phyloP scores from a whole-genome alignment of 2,888 invertebrate species.

The Campoletis raptor region DNA sequence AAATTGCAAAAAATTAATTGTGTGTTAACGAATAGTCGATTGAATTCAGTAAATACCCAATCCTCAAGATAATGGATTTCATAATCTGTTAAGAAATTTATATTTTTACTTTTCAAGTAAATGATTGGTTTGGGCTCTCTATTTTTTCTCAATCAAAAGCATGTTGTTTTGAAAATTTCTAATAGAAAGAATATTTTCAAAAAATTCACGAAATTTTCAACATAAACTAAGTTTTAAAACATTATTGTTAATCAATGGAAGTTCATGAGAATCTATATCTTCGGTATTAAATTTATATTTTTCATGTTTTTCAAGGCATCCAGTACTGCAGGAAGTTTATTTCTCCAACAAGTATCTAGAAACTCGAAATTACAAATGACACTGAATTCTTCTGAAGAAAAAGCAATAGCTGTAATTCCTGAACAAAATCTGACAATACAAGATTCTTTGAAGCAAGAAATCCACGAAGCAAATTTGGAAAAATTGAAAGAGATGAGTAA shows the following conservation, averaged over 20 bases:
- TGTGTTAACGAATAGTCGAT: too few species aligned
- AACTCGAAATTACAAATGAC: background rate
- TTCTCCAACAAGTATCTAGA: slow-evolving; percentile 73
- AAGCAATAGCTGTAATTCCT: background rate
- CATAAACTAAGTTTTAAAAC: background rate
- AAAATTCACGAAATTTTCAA: background rate
- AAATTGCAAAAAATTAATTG: background rate
- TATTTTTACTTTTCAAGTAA: too few species aligned
- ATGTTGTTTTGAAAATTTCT: background rate
- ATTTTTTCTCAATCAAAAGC: background rate
- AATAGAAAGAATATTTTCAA: background rate
- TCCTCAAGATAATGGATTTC: too few species aligned
- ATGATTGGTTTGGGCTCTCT: too few species aligned
- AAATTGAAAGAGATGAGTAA: slow-evolving; percentile 89
- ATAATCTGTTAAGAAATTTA: too few species aligned
- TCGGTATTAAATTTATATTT: background rate
- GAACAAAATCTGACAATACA: slow-evolving; percentile 65
- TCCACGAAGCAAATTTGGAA: slow-evolving; percentile 91
- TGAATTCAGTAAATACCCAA: too few species aligned
- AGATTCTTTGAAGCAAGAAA: slow-evolving; percentile 85
- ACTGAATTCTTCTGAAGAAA: background rate
- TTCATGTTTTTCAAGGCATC: slow-evolving; percentile 65
- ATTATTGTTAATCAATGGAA: background rate
- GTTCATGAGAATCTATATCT: background rate
- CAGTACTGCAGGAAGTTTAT: slow-evolving; percentile 75